These are phyloP conservation scores for Germaria angustata DNA, from an alignment of 2,888 invertebrate species.

Conservation along the genomic window DNA sequence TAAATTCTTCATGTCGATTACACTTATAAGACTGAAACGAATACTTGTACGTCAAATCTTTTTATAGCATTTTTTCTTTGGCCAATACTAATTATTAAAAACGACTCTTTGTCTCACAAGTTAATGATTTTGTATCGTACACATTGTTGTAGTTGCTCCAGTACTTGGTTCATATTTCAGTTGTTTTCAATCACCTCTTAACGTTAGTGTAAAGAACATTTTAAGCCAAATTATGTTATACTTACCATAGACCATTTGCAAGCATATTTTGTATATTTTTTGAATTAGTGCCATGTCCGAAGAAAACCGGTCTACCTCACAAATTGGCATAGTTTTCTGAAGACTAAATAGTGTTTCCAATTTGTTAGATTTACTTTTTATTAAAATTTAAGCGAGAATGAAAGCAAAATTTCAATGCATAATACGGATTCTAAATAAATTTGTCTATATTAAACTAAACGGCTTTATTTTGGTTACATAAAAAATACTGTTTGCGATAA, in stretches of 20 bases:
- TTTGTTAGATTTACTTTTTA: slow-evolving; percentile 2
- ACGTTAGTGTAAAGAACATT: slow-evolving; percentile 41
- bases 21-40: slow-evolving; percentile 67
- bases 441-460: background rate
- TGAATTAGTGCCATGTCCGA: background rate
- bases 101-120: slow-evolving; percentile 49
- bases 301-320: slow-evolving; percentile 4
- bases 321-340: background rate
- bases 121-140: slow-evolving; percentile 9
- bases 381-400: background rate
- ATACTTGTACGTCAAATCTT: slow-evolving; percentile 60
- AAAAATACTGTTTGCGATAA: background rate
- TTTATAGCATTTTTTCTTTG: slow-evolving; percentile 67
- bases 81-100: slow-evolving; percentile 45
- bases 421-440: background rate
- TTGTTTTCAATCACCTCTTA: slow-evolving; percentile 5
- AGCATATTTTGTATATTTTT: slow-evolving; percentile 1
- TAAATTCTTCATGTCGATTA: slow-evolving; percentile 54
- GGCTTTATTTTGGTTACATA: background rate
- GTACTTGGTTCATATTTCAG: slow-evolving; percentile 7
- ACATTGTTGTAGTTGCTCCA: slow-evolving; percentile 44
- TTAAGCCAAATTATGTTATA: slow-evolving; percentile 40
- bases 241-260: background rate
- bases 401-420: background rate
- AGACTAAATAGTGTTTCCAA: slow-evolving; percentile 6